Evolutionary conservation across 2,888 invertebrate genomes (phyloP).

Genomic region (Muschampia plurimacula): DNA sequence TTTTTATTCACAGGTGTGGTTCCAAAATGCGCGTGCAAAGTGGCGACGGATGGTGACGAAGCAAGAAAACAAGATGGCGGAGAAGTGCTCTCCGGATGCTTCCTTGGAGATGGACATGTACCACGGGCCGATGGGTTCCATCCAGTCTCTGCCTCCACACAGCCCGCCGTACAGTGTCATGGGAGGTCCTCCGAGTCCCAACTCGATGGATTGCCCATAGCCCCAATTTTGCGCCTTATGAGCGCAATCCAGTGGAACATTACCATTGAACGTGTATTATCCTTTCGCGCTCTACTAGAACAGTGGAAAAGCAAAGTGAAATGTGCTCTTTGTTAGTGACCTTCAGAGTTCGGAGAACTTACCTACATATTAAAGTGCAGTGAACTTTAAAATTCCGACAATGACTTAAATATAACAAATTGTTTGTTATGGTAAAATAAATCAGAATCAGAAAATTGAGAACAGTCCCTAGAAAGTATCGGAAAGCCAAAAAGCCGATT

Average conservation of each 20-base stretch:
- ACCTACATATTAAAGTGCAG: slow-evolving; percentile 37
- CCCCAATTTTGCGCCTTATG: slow-evolving; percentile 76
- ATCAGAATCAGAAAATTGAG: slow-evolving; percentile 14
- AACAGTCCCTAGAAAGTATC: not conserved
- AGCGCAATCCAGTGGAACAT: slow-evolving; percentile 62
- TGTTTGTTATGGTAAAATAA: not conserved
- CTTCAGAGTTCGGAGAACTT: slow-evolving; percentile 19
- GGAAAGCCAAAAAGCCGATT: not conserved
- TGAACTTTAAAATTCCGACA: slow-evolving; percentile 37
- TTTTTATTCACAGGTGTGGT: slow-evolving; percentile 93
- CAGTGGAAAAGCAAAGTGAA: slow-evolving; percentile 45
- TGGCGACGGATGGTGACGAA: slow-evolving; percentile 95
- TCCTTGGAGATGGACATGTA: slow-evolving; percentile 88
- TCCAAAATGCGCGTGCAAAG: slow-evolving; percentile 97
- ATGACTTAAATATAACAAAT: slow-evolving; percentile 8
- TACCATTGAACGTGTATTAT: slow-evolving; percentile 46
- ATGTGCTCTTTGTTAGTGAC: slow-evolving; percentile 42
- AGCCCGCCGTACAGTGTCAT: slow-evolving; percentile 90
- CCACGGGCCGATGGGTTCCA: slow-evolving; percentile 88
- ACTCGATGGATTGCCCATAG: slow-evolving; percentile 91
- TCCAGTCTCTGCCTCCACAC: slow-evolving; percentile 88
- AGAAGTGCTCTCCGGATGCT: slow-evolving; percentile 89
- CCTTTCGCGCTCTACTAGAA: slow-evolving; percentile 40
- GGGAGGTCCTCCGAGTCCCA: slow-evolving; percentile 88
- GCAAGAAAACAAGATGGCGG: slow-evolving; percentile 90